Conservation (phyloP, 2,797 vertebrate species). For the Hyperoplus lanceolatus region DNA sequence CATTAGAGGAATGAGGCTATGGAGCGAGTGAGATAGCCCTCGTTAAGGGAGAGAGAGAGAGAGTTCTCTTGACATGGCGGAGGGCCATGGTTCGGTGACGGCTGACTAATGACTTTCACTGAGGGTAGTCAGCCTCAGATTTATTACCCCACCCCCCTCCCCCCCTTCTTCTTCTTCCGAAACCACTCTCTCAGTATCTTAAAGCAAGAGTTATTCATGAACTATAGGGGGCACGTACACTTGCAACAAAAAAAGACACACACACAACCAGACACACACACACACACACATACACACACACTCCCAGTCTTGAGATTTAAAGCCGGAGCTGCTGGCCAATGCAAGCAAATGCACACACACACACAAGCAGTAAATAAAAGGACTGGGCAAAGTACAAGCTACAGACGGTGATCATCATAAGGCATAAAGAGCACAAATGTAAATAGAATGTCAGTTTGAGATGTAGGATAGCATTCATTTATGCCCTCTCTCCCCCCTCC, state of each 20-base stretch:
- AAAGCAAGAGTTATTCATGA: constrained; percentile 82
- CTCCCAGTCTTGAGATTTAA: constrained; percentile 47
- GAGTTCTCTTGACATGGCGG: constrained; percentile 67
- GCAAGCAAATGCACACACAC: constrained; percentile 32
- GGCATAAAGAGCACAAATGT: constrained; percentile 61
- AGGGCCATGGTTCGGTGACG: constrained; percentile 72
- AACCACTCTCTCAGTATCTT: constrained; percentile 79
- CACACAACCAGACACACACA: not conserved
- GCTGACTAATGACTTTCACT: constrained; percentile 86
- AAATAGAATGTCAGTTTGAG: constrained; percentile 49
- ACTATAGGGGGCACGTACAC: constrained; percentile 44
- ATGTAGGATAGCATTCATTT: constrained; percentile 27
- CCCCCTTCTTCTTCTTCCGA: constrained; percentile 25
- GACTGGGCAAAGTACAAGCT: constrained; percentile 32
- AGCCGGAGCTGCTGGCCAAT: constrained; percentile 44
- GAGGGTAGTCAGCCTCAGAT: constrained; percentile 80
- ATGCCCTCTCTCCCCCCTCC: not conserved
- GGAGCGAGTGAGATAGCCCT: constrained; percentile 48
- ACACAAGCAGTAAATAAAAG: constrained; percentile 67
- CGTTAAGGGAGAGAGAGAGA: constrained; percentile 32
- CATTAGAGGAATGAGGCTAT: constrained; percentile 79
- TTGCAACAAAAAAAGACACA: constrained; percentile 13
- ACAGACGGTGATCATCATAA: constrained; percentile 54
- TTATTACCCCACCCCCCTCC: constrained; percentile 60
- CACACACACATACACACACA: constrained; percentile 3